A percentile compares a stretch with the other conserved stretches of the same genome.
Evolutionary conservation across 2,888 invertebrate species (phyloP).

Genomic region (Uloborus plumipes): DNA sequence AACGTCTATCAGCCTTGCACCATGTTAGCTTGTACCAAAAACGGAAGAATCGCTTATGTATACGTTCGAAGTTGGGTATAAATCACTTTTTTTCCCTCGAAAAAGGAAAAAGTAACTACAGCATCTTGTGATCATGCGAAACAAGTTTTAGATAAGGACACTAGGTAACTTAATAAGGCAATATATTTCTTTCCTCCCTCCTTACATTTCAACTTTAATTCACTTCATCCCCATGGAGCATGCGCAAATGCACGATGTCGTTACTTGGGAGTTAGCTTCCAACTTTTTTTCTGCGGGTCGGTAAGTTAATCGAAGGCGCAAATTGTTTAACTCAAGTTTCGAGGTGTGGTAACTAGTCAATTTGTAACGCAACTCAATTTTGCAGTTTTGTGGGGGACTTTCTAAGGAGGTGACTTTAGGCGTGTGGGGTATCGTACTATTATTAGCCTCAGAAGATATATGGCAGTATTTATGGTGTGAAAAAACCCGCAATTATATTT

Average conservation of each 20-base stretch:
- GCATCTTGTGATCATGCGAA: conserved; percentile 9
- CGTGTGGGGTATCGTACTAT: too few species aligned
- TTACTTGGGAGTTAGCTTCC: conserved; percentile 6
- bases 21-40: conserved; percentile 1
- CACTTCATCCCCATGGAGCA: neutral
- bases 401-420: too few species aligned
- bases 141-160: conserved; percentile 38
- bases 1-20: neutral
- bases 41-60: conserved; percentile 34
- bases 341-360: conserved; percentile 40
- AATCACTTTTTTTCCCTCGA: conserved; percentile 35
- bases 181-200: conserved; percentile 10
- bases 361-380: too few species aligned
- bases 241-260: conserved; percentile 4
- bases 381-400: too few species aligned
- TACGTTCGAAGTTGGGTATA: conserved; percentile 40
- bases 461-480: too few species aligned
- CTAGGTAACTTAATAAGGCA: conserved; percentile 60
- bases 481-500: too few species aligned
- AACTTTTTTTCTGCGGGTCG: conserved; percentile 1
- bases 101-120: too few species aligned
- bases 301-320: conserved; percentile 29
- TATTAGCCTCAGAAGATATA: too few species aligned
- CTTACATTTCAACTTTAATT: neutral
- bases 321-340: conserved; percentile 52